phyloP scores from a whole-genome alignment of 2,888 invertebrate genomes.

The Apotomis betuletana region DNA sequence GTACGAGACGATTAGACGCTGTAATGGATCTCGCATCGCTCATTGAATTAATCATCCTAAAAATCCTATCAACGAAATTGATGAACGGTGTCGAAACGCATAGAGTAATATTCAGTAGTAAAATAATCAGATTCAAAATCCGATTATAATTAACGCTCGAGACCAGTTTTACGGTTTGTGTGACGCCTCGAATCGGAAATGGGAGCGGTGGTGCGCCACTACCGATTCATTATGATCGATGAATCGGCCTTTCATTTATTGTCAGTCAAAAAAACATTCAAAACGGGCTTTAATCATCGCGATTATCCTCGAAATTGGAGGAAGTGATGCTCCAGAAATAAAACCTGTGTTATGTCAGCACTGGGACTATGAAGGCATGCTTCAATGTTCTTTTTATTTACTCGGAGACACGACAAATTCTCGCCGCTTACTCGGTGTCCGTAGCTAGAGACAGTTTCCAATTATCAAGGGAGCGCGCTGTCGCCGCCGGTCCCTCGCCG shows the following conservation, averaged over 20 bases:
- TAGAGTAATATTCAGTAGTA: constrained; percentile 71
- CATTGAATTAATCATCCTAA: constrained; percentile 69
- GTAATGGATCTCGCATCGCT: constrained; percentile 60
- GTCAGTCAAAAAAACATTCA: constrained; percentile 59
- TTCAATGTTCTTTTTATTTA: constrained; percentile 10
- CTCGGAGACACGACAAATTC: constrained; percentile 18
- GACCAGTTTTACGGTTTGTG: constrained; percentile 69
- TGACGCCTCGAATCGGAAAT: constrained; percentile 72
- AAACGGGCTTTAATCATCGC: constrained; percentile 66
- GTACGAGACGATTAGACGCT: constrained; percentile 50
- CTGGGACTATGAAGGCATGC: constrained; percentile 3
- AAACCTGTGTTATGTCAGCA: constrained; percentile 26
- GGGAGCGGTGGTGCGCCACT: constrained; percentile 62
- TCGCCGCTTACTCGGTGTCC: constrained; percentile 61
- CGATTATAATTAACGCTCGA: constrained; percentile 75
- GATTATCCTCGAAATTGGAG: constrained; percentile 66
- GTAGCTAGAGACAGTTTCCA: constrained; percentile 72
- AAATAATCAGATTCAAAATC: constrained; percentile 76
- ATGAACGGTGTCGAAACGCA: constrained; percentile 71
- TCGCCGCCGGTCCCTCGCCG: constrained; percentile 62
- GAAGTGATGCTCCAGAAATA: constrained; percentile 60
- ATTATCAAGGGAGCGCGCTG: constrained; percentile 67
- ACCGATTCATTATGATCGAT: constrained; percentile 79
- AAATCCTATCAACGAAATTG: constrained; percentile 71
- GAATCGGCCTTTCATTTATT: constrained; percentile 74